Evolutionary conservation across 2,113 vertebrate species (phyloP), one percentile per base, ranked within the genome.

Genomic region (Pituophis catenifer): DNA sequence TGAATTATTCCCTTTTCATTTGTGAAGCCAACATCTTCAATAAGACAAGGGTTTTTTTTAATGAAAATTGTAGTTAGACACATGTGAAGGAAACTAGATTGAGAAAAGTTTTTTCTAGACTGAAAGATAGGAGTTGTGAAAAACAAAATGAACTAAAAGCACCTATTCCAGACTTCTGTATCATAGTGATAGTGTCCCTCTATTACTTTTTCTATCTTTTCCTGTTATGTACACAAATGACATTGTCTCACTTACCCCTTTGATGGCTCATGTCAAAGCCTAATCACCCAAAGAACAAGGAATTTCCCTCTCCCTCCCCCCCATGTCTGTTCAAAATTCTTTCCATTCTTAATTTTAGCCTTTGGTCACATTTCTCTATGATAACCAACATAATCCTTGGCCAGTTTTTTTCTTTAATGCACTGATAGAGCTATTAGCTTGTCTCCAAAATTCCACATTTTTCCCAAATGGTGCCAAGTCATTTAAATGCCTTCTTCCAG

Each of bases 291-390:
- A 95, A 95, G 94, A 92, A 91, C 92, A 94, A 54, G 50, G 0
- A 91, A 94, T 94, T 94, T 97, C 95, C 93, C 54, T 85, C 57
- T 5, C 85, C 94, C 94, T 89, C 93, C 86, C 9, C 26, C 86
- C 29, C 21, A 93, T 21, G 92, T 90, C 92, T 93, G 62, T 89
- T 86, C 75, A 8, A 87, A 81, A 95, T 86, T 94, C 96, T 95
- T 94, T 95, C 95, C 94, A 95, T 95, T 96, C 96, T 96, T 96
- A 96, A 97, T 96, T 96, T 92, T 96, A 95, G 93, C 24, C 88
- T 75, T 87, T 92, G 95, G 65, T n/a, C 85, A 91, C 95, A 96
- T 94, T 81, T 96, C 94, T 96, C 50, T 90, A 70, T 90, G 94
- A 96, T 96, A 97, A 90, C 95, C 53, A 92, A 94, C 95, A 97